Base-by-base conservation (phyloP, 2,797 vertebrate genomes). In the Hemitrygon akajei region DNA sequence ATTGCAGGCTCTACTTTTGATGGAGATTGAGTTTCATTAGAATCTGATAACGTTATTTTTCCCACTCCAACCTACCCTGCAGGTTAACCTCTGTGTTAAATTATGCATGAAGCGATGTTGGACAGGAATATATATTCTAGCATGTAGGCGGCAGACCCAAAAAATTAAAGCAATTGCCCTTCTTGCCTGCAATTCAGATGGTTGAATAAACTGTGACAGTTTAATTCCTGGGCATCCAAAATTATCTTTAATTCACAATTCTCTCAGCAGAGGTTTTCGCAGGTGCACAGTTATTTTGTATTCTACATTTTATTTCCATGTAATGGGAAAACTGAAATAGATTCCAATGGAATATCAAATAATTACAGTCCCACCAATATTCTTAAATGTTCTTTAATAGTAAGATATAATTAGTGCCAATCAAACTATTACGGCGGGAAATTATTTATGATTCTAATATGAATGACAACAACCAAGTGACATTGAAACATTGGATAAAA, bases 121-220 rank as follows among this genome's bases (percentile, higher is more conserved):
- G 69, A 92, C 11, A 47, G 69, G 89, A 73, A 73, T 71, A 69
- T 27, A 37, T 27, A 40, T 47, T 91, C 58, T 92, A 37, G 40
- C 37, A 30, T 3, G 27, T 27, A 22, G 40, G 34, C 12, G 71
- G 16, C 37, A 18, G 47, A 27, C 69, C 27, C 75, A 69, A 47
- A 93, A 93, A 56, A 76, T 93, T 73, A 6, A 71, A 75, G 91
- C 91, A 92, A 92, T 92, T 75, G 56, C 47, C 47, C 91, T 76
- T 37, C 14, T 10, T 27, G 69, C 37, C 37, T n/a, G 12, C 76
- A 93, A 76, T 93, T 73, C 37, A 56, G 71, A 76, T 93, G 71
- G 27, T 71, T 58, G 71, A 56, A 40, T 73, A 76, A 93, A 93
- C 40, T 30, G 71, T 76, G 91, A 93, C 71, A 73, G 91, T 93